A percentile compares a stretch with the other conserved stretches of the same genome.
Evolutionary conservation across 2,888 invertebrate species (phyloP).

Genomic region (Eristalis intricaria): DNA sequence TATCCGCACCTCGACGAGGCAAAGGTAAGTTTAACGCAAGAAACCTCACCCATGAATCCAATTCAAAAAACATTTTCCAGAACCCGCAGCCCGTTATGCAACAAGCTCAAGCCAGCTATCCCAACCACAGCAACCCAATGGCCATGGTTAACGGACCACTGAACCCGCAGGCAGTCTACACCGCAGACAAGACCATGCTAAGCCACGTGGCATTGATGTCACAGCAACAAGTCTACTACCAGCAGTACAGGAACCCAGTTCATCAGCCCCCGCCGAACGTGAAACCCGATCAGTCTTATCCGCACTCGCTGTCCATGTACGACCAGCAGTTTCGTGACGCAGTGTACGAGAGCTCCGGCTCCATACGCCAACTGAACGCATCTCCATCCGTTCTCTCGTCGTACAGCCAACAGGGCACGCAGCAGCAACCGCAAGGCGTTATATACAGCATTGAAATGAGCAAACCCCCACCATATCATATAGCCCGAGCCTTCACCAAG

Average conservation of each 20-base stretch:
- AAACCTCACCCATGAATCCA: no score
- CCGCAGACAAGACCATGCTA: neutral
- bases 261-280: slow-evolving; percentile 52
- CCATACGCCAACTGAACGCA: slow-evolving; percentile 26
- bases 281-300: slow-evolving; percentile 17
- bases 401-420: slow-evolving; percentile 40
- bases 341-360: slow-evolving; percentile 18
- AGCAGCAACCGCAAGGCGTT: slow-evolving; percentile 23
- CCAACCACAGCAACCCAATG: neutral
- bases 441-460: slow-evolving; percentile 35
- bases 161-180: neutral
- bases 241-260: slow-evolving; percentile 21
- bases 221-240: neutral
- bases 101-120: neutral
- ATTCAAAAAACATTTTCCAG: neutral
- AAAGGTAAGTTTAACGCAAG: neutral
- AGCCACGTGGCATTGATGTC: neutral
- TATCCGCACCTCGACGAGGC: slow-evolving; percentile 12
- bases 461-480: slow-evolving; percentile 91
- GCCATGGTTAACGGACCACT: neutral
- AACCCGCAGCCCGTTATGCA: neutral
- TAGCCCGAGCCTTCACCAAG: slow-evolving; percentile 91
- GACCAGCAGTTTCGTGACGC: slow-evolving; percentile 25
- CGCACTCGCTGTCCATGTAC: slow-evolving; percentile 20
- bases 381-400: slow-evolving; percentile 35